These are phyloP conservation scores for Melanotaenia parkinsoni DNA, from an alignment of 2,797 vertebrate species.

Conservation along the genomic window DNA sequence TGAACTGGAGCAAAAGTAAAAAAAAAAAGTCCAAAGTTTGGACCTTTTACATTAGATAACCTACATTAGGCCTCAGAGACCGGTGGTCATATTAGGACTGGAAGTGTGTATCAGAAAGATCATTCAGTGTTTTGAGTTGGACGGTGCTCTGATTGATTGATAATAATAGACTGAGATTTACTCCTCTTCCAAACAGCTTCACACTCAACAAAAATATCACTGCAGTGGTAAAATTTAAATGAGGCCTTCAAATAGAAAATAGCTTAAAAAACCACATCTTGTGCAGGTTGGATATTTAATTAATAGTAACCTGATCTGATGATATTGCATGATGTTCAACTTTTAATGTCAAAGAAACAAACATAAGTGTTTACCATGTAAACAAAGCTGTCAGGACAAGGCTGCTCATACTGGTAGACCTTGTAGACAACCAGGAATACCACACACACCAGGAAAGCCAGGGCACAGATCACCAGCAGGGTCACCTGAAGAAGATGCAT, in stretches of 20 bases:
- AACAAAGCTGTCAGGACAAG: conserved; percentile 93
- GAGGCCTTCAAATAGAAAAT: background rate
- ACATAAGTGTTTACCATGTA: conserved; percentile 86
- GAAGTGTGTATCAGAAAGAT: background rate
- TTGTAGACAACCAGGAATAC: conserved; percentile 98
- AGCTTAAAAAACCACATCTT: background rate
- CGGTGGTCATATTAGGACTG: too few species aligned
- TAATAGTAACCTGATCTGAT: background rate
- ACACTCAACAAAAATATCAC: background rate
- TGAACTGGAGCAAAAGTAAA: background rate
- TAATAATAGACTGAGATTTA: background rate
- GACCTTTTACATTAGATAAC: background rate
- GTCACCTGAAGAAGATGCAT: conserved; percentile 84
- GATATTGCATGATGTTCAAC: background rate
- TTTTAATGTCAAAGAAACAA: too few species aligned
- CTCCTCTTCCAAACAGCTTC: background rate
- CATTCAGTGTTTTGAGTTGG: background rate
- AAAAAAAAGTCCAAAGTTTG: background rate
- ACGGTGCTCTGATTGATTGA: background rate
- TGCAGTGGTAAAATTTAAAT: background rate
- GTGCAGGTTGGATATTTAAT: background rate
- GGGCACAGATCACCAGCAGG: conserved; percentile 92
- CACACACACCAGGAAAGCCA: conserved; percentile 94
- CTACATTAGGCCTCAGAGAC: too few species aligned
- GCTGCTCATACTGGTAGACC: conserved; percentile 96